A percentile compares a stretch with the other conserved stretches of the same genome.
Evolutionary conservation across 2,888 invertebrate species (phyloP).

Genomic region (Euzophera pinguis): DNA sequence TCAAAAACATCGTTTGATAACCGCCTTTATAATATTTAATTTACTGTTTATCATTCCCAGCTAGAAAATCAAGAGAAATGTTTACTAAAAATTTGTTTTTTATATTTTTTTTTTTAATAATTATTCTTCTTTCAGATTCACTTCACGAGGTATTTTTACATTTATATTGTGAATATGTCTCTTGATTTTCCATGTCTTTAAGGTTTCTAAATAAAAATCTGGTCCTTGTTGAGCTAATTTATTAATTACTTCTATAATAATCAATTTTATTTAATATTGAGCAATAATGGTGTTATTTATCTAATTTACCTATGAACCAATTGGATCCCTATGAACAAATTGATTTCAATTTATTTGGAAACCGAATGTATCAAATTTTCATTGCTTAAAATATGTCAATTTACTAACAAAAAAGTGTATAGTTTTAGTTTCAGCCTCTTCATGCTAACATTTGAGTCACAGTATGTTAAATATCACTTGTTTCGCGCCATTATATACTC

Average conservation of each 20-base stretch:
- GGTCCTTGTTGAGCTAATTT: neutral
- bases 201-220: neutral
- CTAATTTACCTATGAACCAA: too few species aligned
- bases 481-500: conserved; percentile 7
- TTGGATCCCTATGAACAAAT: too few species aligned
- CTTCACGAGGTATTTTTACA: neutral
- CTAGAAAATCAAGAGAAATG: neutral
- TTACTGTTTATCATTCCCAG: neutral
- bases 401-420: conserved; percentile 19
- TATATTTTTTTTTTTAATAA: neutral
- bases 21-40: neutral
- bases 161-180: neutral
- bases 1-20: too few species aligned
- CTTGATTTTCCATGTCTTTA: neutral
- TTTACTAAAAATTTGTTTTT: neutral
- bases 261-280: neutral
- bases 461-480: conserved; percentile 38
- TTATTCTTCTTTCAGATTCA: neutral
- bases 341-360: neutral
- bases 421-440: conserved; percentile 34
- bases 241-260: neutral
- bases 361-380: neutral
- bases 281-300: neutral
- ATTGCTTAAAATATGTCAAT: neutral
- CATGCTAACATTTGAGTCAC: conserved; percentile 42